These are phyloP conservation scores for Ciconia maguari DNA, from an alignment of 2,113 vertebrate genomes.

Conservation along the genomic window DNA sequence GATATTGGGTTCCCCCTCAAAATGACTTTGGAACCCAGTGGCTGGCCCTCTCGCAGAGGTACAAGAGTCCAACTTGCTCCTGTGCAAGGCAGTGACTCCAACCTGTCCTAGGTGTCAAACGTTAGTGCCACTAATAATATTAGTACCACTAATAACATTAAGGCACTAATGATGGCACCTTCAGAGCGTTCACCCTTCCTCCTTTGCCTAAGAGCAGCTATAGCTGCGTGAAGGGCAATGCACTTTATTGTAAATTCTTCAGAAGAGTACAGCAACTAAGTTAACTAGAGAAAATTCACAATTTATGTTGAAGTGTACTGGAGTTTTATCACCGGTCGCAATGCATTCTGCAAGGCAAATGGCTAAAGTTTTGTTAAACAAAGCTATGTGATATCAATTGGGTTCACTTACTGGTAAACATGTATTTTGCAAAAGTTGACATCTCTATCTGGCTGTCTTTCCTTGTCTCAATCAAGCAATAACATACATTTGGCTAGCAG, in stretches of 20 bases:
- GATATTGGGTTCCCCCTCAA: background rate
- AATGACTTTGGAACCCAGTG: background rate
- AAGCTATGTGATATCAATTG: background rate
- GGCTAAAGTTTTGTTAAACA: background rate
- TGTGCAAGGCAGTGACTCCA: background rate
- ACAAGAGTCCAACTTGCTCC: background rate
- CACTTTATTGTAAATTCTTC: background rate
- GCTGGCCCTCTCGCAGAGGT: background rate
- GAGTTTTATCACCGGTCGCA: background rate
- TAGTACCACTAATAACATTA: background rate
- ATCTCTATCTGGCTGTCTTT: background rate
- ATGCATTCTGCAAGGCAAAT: background rate
- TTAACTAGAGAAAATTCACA: background rate
- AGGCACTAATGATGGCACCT: background rate
- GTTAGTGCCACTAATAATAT: background rate
- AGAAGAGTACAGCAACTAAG: background rate
- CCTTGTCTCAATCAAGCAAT: background rate
- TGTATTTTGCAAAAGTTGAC: background rate
- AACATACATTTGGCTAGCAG: background rate
- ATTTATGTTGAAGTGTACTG: background rate
- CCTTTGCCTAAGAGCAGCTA: background rate
- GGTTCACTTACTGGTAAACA: background rate
- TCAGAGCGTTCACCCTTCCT: background rate
- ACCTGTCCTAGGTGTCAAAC: background rate
- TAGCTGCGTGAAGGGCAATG: rapidly evolving